A percentile compares a stretch with the other conserved stretches of the same genome.
These are phyloP conservation scores for Nyctereutes procyonoides DNA, from an alignment of 2,113 vertebrate genomes.

Conservation along the genomic window DNA sequence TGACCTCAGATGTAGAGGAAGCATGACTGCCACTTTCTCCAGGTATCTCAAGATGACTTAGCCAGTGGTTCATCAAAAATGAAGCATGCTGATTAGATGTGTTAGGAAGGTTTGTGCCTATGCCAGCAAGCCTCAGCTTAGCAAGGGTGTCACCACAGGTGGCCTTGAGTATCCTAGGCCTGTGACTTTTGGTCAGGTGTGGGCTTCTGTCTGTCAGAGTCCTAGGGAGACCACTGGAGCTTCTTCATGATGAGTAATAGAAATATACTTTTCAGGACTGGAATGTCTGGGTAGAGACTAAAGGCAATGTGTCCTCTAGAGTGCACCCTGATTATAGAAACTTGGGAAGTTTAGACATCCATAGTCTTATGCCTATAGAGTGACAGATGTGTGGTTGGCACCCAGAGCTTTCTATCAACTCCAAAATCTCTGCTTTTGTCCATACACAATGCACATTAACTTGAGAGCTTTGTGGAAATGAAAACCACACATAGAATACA, in stretches of 20 bases:
- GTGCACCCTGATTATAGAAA: not conserved
- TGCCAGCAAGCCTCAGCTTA: not conserved
- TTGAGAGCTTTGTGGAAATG: not conserved
- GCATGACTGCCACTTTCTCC: not conserved
- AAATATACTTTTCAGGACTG: not conserved
- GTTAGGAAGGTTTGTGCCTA: rapidly evolving
- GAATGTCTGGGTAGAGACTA: not conserved
- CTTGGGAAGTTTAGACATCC: not conserved
- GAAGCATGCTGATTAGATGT: not conserved
- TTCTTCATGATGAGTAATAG: not conserved
- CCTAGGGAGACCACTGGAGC: not conserved
- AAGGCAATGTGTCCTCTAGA: not conserved
- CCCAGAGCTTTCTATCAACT: not conserved
- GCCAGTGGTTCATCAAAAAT: not conserved
- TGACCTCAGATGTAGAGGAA: not conserved
- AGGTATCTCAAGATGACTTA: not conserved
- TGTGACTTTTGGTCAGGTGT: not conserved
- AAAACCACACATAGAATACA: not conserved
- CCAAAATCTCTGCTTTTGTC: not conserved
- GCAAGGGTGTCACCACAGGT: not conserved
- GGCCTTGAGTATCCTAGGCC: not conserved
- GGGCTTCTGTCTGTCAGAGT: not conserved
- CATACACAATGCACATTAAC: no score
- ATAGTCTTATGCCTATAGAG: not conserved
- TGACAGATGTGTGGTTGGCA: no score